Conservation (phyloP, 2,888 invertebrate species). For the Pseudococcus longispinus region DNA sequence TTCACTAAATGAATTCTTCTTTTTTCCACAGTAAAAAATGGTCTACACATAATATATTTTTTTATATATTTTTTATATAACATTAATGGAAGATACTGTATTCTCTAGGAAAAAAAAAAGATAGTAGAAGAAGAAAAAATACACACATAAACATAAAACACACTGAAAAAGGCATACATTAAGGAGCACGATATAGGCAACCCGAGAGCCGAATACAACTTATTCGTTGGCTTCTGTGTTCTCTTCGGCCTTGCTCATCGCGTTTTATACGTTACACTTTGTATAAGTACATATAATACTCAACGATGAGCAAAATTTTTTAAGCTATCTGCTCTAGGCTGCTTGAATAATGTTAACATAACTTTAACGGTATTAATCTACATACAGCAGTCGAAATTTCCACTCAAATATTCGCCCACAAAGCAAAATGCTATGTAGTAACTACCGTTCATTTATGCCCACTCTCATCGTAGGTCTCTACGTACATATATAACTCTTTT, state of each 20-base stretch:
- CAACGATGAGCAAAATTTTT: conserved; percentile 16
- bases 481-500: background rate
- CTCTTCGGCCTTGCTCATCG: background rate
- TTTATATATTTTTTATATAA: background rate
- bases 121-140: conserved; percentile 21
- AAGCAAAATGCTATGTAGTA: conserved; percentile 22
- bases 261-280: background rate
- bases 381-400: conserved; percentile 26
- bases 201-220: background rate
- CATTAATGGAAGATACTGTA: conserved; percentile 22
- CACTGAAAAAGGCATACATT: conserved; percentile 23
- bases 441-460: conserved; percentile 9
- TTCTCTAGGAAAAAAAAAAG: background rate
- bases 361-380: conserved; percentile 22
- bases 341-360: conserved; percentile 19
- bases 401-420: conserved; percentile 13
- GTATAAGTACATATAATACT: background rate
- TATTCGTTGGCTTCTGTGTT: background rate
- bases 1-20: background rate
- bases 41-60: background rate
- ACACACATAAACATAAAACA: conserved; percentile 17
- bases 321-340: conserved; percentile 12
- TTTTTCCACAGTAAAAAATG: background rate
- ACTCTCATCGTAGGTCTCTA: background rate
- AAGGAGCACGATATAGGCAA: conserved; percentile 14